These are phyloP conservation scores for Congeria kusceri DNA, from an alignment of 2,888 invertebrate genomes.

Conservation along the genomic window DNA sequence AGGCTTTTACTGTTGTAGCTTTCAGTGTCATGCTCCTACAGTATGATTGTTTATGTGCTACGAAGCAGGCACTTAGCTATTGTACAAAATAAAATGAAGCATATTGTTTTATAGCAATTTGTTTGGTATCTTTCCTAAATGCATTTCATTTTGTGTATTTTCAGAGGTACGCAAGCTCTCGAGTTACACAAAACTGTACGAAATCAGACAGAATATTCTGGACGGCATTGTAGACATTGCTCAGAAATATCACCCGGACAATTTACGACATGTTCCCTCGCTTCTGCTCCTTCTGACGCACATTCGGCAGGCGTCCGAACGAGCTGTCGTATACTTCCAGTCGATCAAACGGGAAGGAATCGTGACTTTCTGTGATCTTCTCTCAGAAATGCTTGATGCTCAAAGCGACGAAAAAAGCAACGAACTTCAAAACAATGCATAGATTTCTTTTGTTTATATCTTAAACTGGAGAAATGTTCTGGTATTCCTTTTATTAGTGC, in stretches of 20 bases:
- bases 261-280: conserved; percentile 76
- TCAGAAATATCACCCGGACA: conserved; percentile 78
- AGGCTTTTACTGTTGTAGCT: too few relatives aligned
- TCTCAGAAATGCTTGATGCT: conserved; percentile 81
- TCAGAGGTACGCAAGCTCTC: conserved; percentile 78
- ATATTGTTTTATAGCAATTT: neutral
- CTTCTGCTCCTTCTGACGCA: conserved; percentile 79
- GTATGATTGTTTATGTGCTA: too few relatives aligned
- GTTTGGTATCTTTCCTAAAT: neutral
- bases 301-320: conserved; percentile 78
- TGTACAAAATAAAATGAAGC: neutral
- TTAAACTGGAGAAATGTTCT: too few relatives aligned
- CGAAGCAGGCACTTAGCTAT: too few relatives aligned
- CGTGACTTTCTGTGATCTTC: conserved; percentile 79
- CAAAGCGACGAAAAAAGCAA: conserved; percentile 49
- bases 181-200: conserved; percentile 75
- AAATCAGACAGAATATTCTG: conserved; percentile 77
- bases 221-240: conserved; percentile 78
- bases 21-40: too few relatives aligned
- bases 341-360: conserved; percentile 77
- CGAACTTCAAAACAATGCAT: too few relatives aligned
- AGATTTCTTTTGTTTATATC: too few relatives aligned
- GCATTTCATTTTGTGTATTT: conserved; percentile 18
- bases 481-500: too few relatives aligned
- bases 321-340: conserved; percentile 79